Evolutionary conservation across 2,113 vertebrate species (phyloP), one percentile per base, ranked within the genome.

Genomic region (Lophochroa leadbeateri): DNA sequence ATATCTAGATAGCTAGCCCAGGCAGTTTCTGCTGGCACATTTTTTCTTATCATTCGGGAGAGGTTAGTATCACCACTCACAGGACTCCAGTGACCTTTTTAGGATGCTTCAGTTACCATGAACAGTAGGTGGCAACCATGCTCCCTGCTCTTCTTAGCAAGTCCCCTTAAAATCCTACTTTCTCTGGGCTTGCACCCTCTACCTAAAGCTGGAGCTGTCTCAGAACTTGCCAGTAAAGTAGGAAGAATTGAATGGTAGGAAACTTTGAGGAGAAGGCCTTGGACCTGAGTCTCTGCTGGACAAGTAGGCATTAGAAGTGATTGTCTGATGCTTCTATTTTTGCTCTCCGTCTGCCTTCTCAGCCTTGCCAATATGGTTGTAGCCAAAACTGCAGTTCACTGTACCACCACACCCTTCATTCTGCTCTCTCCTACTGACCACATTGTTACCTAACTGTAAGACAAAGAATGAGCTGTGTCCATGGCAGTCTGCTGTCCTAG

Each of bases 81-180:
- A 64, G 28, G 28, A 33, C 57, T 70, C 17, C 14, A 28, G 24
- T 33, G 44, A 39, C 3, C 3, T 70, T 80, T 88, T 41, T 41
- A 57, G 28, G 25, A 52, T 63, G 28, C 13, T 88, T 77, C 49
- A 41, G 37, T 93, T 94, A 53, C 86, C 92, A 88, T 39, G 67
- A 82, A 85, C 88, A 95, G 94, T 25, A 95, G 90, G 57, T 94
- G 95, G 92, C 92, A 95, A 96, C 88, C 78, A 95, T 69, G 57
- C 24, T 88, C 78, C 85, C 94, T 61, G 29, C 47, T 82, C 49
- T 76, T 82, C 19, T 9, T 50, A 67, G n/a, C 23, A 84, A 49
- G 10, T 33, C 23, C 31, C 74, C 20, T 61, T 64, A 43, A 75
- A 57, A 68, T 52, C 23, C 29, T 81, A 9, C 13, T 19, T 89